Conservation (phyloP, 2,113 vertebrate species). For the Lophura nycthemera region DNA sequence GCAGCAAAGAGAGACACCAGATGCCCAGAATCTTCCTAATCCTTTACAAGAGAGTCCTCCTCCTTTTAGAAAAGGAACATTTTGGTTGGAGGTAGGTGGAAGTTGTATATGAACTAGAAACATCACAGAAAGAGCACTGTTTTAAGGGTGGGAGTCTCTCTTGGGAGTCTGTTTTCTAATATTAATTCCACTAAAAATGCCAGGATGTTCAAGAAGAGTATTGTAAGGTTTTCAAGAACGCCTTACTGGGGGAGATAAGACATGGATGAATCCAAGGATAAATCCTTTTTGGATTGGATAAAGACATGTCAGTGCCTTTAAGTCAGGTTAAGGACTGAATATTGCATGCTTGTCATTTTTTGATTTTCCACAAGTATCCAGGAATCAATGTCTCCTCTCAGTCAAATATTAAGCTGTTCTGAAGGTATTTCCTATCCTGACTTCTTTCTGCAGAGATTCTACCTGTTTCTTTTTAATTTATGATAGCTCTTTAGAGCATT, state of each 20-base stretch:
- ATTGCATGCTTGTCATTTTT: not conserved
- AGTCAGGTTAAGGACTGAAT: not conserved
- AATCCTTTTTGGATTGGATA: not conserved
- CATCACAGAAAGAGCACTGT: not conserved
- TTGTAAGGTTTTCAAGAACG: not conserved
- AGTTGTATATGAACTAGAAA: not conserved
- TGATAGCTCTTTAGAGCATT: not conserved
- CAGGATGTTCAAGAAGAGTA: not conserved
- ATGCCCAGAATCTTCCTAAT: not conserved
- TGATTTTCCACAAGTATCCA: not conserved
- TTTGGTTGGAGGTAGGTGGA: not conserved
- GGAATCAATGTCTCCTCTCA: not conserved
- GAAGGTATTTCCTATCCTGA: not conserved
- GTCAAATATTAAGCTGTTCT: not conserved
- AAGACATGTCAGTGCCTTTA: not conserved
- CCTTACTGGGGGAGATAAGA: not conserved
- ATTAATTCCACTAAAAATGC: not conserved
- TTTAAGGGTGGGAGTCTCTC: not conserved
- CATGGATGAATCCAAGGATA: not conserved
- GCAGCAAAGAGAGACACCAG: not conserved
- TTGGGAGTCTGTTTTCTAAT: not conserved
- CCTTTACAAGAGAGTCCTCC: not conserved
- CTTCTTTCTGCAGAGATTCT: constrained; percentile 9
- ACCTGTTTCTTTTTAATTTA: constrained; percentile 11
- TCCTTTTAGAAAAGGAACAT: not conserved